Percentiles rank a stretch among this genome's conserved stretches.
Evolutionary conservation across 53 echinoderm and acorn worm genomes (phyloP).

Genomic region (Temnopleurus reevesii): DNA sequence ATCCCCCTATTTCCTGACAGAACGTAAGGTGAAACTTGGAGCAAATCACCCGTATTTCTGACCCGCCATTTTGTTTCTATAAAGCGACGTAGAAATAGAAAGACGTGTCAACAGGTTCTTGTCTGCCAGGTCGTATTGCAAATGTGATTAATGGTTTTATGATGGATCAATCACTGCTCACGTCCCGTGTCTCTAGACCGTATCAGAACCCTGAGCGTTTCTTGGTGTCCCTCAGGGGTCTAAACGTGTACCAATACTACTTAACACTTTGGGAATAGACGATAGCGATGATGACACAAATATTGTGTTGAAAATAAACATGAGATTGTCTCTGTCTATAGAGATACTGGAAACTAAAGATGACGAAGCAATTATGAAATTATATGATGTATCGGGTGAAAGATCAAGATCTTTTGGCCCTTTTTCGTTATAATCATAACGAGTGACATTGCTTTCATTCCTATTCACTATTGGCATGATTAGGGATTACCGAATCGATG

Average conservation of each 20-base stretch:
- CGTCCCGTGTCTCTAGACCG: constrained; percentile 26
- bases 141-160: constrained; percentile 45
- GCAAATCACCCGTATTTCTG: constrained; percentile 23
- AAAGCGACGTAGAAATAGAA: background rate
- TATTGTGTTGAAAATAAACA: constrained; percentile 12
- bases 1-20: background rate
- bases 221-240: constrained; percentile 29
- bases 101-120: constrained; percentile 25
- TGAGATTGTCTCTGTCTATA: background rate
- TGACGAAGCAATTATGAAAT: constrained; percentile 18
- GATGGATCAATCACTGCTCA: constrained; percentile 19
- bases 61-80: background rate
- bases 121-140: background rate
- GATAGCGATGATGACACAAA: constrained; percentile 27
- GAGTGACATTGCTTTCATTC: no score
- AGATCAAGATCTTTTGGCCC: no score
- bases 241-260: constrained; percentile 22
- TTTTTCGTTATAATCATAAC: no score
- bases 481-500: no score
- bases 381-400: background rate
- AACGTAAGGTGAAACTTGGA: background rate
- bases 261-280: background rate
- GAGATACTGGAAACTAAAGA: background rate
- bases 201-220: background rate
- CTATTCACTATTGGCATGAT: no score